Percentiles rank a stretch among this genome's conserved stretches.
phyloP scores from a whole-genome alignment of 2,797 vertebrate species.

The Anolis apletophallus region DNA sequence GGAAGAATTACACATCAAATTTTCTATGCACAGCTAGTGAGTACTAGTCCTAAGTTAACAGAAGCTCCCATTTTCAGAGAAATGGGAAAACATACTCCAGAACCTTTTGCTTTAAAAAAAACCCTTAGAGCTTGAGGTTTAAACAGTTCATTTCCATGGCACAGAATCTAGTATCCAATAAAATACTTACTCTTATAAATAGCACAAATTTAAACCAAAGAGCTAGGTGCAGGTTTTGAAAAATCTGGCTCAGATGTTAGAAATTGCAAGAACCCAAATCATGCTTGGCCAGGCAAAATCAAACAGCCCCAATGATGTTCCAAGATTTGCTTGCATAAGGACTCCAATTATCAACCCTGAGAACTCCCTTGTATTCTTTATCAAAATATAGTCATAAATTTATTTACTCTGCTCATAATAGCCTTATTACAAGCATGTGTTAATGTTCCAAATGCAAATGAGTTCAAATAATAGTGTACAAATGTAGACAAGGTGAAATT shows the following conservation, averaged over 20 bases:
- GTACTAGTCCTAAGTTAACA: slow-evolving; percentile 78
- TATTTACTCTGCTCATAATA: slow-evolving; percentile 48
- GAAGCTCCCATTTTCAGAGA: slow-evolving; percentile 77
- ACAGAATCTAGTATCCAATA: background rate
- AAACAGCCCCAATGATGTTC: slow-evolving; percentile 1
- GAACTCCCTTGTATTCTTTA: slow-evolving; percentile 1
- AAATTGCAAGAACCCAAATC: slow-evolving; percentile 17
- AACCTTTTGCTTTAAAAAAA: slow-evolving; percentile 77
- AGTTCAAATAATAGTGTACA: slow-evolving; percentile 71
- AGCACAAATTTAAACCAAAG: background rate
- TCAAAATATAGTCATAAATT: background rate
- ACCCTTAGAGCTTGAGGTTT: slow-evolving; percentile 58
- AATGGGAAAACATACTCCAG: slow-evolving; percentile 66
- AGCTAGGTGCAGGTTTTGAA: background rate
- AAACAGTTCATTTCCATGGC: background rate
- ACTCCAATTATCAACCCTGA: slow-evolving; percentile 3
- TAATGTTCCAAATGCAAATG: slow-evolving; percentile 62
- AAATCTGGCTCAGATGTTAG: background rate
- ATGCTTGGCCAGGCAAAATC: background rate
- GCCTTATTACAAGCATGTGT: slow-evolving; percentile 80
- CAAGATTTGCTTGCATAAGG: background rate
- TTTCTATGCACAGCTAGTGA: slow-evolving; percentile 52
- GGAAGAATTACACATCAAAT: slow-evolving; percentile 62
- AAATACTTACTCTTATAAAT: slow-evolving; percentile 20
- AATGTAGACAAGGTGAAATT: slow-evolving; percentile 73